Conservation (phyloP, 2,113 vertebrate species). For the Gymnorhina tibicen region DNA sequence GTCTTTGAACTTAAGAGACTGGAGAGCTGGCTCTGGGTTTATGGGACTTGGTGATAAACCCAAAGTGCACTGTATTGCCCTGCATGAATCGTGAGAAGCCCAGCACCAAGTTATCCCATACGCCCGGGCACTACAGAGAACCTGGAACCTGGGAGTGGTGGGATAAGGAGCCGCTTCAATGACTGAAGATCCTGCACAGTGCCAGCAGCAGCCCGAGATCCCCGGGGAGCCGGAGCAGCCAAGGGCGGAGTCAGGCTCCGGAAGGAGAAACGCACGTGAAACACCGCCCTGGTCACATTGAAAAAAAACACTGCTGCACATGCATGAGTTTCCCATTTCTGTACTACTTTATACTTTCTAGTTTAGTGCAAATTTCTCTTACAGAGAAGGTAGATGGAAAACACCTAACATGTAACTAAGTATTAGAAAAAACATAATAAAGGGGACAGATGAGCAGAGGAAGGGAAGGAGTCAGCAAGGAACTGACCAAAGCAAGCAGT, state of each 20-base stretch:
- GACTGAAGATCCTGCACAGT: background rate
- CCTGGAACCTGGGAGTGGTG: background rate
- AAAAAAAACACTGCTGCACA: background rate
- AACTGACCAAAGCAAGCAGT: background rate
- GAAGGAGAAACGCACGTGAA: background rate
- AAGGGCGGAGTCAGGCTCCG: background rate
- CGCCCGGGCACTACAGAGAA: no score
- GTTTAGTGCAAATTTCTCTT: background rate
- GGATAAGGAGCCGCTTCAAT: background rate
- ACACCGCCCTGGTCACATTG: background rate
- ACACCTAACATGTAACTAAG: background rate
- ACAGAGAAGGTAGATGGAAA: background rate
- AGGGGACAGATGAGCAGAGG: background rate
- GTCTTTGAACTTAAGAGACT: background rate
- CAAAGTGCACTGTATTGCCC: rapidly evolving
- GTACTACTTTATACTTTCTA: background rate
- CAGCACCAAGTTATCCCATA: background rate
- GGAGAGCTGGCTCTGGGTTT: background rate
- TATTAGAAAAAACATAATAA: background rate
- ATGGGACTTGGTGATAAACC: background rate
- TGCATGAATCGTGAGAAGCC: background rate
- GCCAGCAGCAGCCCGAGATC: background rate
- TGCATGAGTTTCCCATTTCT: background rate
- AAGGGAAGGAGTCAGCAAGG: background rate
- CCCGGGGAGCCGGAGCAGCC: background rate